Base-by-base conservation (phyloP, 2,113 vertebrate species). In the Eidolon helvum region DNA sequence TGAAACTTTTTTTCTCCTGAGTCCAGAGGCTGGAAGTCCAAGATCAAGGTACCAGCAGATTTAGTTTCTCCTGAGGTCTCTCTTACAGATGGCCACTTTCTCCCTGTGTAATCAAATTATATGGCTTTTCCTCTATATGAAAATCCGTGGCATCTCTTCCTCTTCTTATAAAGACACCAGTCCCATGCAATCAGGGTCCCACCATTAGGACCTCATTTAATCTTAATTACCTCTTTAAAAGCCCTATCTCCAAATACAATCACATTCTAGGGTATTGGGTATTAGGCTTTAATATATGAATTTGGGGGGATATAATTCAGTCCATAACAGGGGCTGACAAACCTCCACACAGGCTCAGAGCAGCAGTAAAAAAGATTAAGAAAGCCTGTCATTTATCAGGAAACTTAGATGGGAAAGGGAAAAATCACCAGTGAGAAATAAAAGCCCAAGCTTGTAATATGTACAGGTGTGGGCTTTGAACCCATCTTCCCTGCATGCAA, bases 401-500 rank as follows among this genome's bases (percentile, higher is more conserved):
- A 12, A 11, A 59, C 26, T 88, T 45, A 35, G 6, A 5, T 19
- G 63, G 33, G 19, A 72, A 19, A 10, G 10, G 68, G 19, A 35
- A 61, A 33, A 35, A 22, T 33, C 33, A 7, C 33, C 61, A 61
- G 33, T 5, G 55, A 86, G 26, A 79, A 93, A n/a, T 68, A 65
- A 61, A 86, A 93, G 26, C 48, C 80, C 59, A n/a, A 10, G 38
- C 16, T 50, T 35, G 26, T 19, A 15, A 45, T 4, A 33, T 4
- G 15, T 68, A 26, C 33, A 40, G 12, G 10, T 40, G 40, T 18
- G 43, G 33, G 5, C 1, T 38, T 33, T 15, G 43, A 57, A 16
- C 22, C 14, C 28, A 14, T 33, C 1, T 21, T 74, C 14, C 26
- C 14, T n/a, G 9, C 5, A 3, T 1, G 4, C 21, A 43, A 24